Percentiles rank a stretch among this genome's conserved stretches.
These are phyloP conservation scores for Clupea harengus DNA, from an alignment of 2,113 vertebrate species.

Conservation along the genomic window DNA sequence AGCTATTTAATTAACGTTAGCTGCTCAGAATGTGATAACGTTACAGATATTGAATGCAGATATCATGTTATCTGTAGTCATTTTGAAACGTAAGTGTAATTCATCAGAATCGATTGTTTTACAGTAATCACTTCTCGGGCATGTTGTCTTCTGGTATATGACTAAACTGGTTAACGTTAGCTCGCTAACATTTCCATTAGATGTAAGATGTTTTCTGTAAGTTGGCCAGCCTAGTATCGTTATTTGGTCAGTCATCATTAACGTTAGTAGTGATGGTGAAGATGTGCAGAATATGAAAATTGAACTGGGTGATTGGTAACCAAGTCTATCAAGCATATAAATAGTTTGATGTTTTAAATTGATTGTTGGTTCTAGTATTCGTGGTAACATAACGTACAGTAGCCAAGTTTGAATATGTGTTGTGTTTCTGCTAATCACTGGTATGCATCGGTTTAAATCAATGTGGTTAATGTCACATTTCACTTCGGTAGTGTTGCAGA, in stretches of 20 bases:
- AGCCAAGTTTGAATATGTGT: not conserved
- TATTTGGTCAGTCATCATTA: too few species aligned
- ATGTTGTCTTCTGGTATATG: not conserved
- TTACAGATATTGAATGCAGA: not conserved
- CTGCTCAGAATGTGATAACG: not conserved
- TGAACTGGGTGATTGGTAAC: not conserved
- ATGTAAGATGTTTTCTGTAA: not conserved
- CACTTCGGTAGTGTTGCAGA: not conserved
- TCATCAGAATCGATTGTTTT: not conserved
- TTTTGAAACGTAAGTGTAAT: not conserved
- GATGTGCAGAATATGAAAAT: not conserved
- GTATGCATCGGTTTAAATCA: not conserved
- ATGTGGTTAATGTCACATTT: not conserved
- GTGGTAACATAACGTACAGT: not conserved
- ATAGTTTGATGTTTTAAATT: not conserved
- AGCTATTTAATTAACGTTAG: conserved; percentile 2
- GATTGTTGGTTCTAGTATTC: not conserved
- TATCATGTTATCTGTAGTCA: not conserved
- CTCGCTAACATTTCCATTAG: not conserved
- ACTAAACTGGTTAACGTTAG: not conserved
- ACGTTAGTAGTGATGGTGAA: not conserved
- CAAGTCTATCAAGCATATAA: not conserved
- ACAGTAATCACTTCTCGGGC: not conserved
- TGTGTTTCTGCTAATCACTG: not conserved
- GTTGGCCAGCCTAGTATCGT: not conserved